Conservation (phyloP, 1,140 invertebrate genomes). For the Drosophila subpulchrella region DNA sequence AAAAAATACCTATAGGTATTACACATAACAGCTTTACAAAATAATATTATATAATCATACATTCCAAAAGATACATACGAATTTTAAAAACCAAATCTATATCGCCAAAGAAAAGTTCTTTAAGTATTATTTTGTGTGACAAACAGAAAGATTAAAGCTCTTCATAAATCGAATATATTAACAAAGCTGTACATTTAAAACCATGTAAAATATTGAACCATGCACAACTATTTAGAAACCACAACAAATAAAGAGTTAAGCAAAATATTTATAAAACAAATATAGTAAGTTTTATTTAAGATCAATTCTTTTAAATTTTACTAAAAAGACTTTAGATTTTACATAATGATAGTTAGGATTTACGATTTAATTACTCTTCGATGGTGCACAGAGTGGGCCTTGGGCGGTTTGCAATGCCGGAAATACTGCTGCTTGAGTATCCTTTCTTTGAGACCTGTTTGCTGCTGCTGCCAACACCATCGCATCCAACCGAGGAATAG, state of each 20-base stretch:
- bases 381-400: conserved; percentile 77
- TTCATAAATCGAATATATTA: not conserved
- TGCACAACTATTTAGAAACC: too few species aligned
- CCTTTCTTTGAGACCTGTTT: conserved; percentile 36
- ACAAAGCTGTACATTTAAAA: not conserved
- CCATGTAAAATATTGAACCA: not conserved
- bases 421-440: conserved; percentile 43
- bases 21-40: too few species aligned
- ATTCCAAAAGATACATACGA: not conserved
- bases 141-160: too few species aligned
- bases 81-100: not conserved
- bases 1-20: too few species aligned
- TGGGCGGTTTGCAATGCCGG: conserved; percentile 31
- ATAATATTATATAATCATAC: too few species aligned
- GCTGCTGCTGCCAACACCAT: conserved; percentile 13
- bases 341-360: not conserved
- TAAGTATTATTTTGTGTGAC: not conserved
- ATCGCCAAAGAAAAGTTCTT: not conserved
- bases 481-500: conserved; percentile 16
- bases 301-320: not conserved
- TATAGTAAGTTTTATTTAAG: conserved; percentile 13
- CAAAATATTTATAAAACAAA: not conserved
- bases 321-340: not conserved
- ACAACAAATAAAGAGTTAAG: not conserved
- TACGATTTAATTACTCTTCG: conserved; percentile 55